Base-by-base conservation (phyloP, 1,140 invertebrate genomes). In the Panagrolaimus sp. region DNA sequence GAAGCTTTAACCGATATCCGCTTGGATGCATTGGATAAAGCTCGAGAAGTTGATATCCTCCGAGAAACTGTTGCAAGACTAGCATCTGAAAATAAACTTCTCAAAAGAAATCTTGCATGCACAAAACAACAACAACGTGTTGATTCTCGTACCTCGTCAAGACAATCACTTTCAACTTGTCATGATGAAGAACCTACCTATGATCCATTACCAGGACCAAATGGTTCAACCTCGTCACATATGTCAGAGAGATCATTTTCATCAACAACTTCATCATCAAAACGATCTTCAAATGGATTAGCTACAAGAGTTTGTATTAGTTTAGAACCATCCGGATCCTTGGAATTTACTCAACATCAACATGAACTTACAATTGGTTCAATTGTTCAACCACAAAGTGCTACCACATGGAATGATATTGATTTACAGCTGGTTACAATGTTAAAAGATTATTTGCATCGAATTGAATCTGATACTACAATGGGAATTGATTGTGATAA, bases 31-130 rank as follows among this genome's bases (percentile, higher is more conserved):
- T 84, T 98, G 9, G 94, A 92, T 73, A 96, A 92, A 0, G 93
- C 93, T 1, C 93, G 96, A 86, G 93, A 98, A 84, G 86, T 98
- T 47, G 94, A 97, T 84, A 94, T 92, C 72, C 86, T 98, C 0
- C 92, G 94, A 83, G 94, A 97, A 82, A 94, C 91, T 53, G 91
- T 97, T 78, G 93, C 90, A 78, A 93, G 93, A 85, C 94, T 97
- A 92, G 90, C 91, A 85, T 90, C 74, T 61, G 74, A 76, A 63
- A 76, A 76, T 66, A 76, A 79, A 46, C 46, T 75, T 43, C 73
- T 76, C 11, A 76, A 76, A 68, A 53, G 78, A 23, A 76, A 74
- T 63, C 64, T 76, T 43, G 74, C 75, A 48, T 38, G 31, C 31
- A 4, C 31, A 38, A 66, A 68, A n/a, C n/a, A n/a, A n/a, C n/a